Evolutionary conservation across 2,888 invertebrate genomes (phyloP).

Genomic region (Tachina lurida): DNA sequence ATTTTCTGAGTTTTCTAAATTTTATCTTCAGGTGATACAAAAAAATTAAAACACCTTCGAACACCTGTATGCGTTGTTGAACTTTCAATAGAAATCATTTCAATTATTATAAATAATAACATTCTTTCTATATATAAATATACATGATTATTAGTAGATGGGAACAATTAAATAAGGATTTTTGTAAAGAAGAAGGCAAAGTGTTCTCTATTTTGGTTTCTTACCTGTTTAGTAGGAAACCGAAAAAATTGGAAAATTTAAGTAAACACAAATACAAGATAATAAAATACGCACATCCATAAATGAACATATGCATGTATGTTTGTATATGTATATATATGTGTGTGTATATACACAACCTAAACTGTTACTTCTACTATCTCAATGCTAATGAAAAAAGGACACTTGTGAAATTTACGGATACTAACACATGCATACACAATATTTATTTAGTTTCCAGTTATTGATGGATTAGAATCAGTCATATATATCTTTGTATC

Average conservation of each 20-base stretch:
- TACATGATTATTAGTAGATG: not conserved
- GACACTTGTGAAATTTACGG: constrained; percentile 9
- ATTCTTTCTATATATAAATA: not conserved
- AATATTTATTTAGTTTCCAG: constrained; percentile 1
- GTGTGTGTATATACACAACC: not conserved
- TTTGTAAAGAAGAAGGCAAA: not conserved
- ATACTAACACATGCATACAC: not conserved
- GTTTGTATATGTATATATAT: no score
- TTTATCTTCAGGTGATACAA: no score
- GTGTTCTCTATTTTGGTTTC: not conserved
- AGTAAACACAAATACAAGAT: constrained; percentile 2
- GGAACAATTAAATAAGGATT: not conserved
- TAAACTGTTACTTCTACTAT: not conserved
- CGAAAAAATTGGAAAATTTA: not conserved
- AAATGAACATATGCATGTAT: not conserved
- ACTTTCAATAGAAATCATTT: not conserved
- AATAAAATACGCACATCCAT: not conserved
- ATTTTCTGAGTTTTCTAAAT: no score
- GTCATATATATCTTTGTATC: not conserved
- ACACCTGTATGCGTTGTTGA: no score
- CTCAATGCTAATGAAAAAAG: constrained; percentile 1
- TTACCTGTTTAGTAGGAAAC: not conserved
- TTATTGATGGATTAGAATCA: constrained; percentile 17
- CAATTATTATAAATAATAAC: not conserved
- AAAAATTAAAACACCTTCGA: no score